Evolutionary conservation across 1,140 invertebrate genomes (phyloP).

Genomic region (Saccostrea glomerata): DNA sequence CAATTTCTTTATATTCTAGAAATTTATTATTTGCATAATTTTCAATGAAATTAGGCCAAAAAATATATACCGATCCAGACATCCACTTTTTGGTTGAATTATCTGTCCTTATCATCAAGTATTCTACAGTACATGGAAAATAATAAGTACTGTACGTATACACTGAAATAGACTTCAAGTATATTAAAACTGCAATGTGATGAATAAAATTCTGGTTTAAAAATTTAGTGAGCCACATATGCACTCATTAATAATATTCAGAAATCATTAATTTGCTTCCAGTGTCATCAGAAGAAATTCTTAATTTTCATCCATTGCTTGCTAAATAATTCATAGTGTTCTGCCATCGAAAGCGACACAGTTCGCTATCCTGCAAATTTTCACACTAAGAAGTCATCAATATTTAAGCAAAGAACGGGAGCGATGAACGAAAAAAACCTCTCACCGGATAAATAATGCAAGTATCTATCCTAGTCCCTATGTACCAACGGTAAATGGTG

Average conservation of each 20-base stretch:
- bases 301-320: not conserved
- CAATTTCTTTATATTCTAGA: too few relatives aligned
- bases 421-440: not conserved
- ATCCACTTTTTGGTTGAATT: too few relatives aligned
- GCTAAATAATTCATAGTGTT: not conserved
- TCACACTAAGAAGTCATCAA: conserved; percentile 14
- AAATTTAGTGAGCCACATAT: not conserved
- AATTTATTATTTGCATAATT: too few relatives aligned
- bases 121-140: too few relatives aligned
- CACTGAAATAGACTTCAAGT: too few relatives aligned
- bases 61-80: too few relatives aligned
- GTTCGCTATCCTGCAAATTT: conserved; percentile 8
- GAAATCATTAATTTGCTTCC: not conserved
- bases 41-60: too few relatives aligned
- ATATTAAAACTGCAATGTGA: too few relatives aligned
- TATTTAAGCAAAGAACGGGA: conserved; percentile 13
- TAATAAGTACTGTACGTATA: too few relatives aligned
- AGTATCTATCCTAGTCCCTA: not conserved
- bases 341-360: not conserved
- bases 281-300: not conserved
- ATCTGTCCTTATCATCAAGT: too few relatives aligned
- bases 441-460: not conserved
- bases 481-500: not conserved
- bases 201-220: not conserved
- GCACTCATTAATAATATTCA: not conserved